These are phyloP conservation scores for Dermatemys mawii DNA, from an alignment of 2,113 vertebrate species.

Conservation along the genomic window DNA sequence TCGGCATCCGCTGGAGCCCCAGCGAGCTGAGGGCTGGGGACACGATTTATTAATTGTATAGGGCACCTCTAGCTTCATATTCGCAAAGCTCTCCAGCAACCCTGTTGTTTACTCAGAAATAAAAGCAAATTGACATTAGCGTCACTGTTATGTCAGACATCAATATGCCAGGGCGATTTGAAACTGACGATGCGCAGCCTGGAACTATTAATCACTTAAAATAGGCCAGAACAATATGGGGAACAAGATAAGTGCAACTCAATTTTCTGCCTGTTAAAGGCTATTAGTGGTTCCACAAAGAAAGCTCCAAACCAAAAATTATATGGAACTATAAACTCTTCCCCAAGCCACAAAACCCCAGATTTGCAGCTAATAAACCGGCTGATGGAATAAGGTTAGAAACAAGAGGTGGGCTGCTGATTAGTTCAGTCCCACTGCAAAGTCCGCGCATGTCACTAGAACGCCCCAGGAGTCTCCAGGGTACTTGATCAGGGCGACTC, in stretches of 20 bases:
- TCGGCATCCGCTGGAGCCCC: neutral
- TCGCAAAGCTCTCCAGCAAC: slow-evolving; percentile 47
- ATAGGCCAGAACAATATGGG: slow-evolving; percentile 13
- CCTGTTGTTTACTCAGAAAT: slow-evolving; percentile 66
- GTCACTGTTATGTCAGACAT: slow-evolving; percentile 55
- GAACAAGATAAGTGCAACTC: slow-evolving; percentile 58
- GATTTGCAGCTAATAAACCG: slow-evolving; percentile 80
- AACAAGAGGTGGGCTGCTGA: slow-evolving; percentile 48
- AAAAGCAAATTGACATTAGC: slow-evolving; percentile 67
- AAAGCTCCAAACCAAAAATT: slow-evolving; percentile 69
- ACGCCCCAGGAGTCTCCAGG: neutral
- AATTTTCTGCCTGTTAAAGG: slow-evolving; percentile 77
- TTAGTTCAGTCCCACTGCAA: neutral
- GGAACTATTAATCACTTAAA: slow-evolving; percentile 65
- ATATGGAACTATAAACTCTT: slow-evolving; percentile 79
- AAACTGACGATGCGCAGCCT: slow-evolving; percentile 51
- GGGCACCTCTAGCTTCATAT: slow-evolving; percentile 30
- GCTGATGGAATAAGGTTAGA: slow-evolving; percentile 69
- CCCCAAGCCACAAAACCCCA: slow-evolving; percentile 75
- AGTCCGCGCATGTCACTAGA: rapidly evolving
- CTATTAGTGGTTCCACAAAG: slow-evolving; percentile 77
- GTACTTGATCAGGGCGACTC: neutral
- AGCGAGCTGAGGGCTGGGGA: neutral
- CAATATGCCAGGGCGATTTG: slow-evolving; percentile 66
- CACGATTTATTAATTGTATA: slow-evolving; percentile 34